These are phyloP conservation scores for Orius insidiosus DNA, from an alignment of 1,140 invertebrate genomes.

Conservation along the genomic window DNA sequence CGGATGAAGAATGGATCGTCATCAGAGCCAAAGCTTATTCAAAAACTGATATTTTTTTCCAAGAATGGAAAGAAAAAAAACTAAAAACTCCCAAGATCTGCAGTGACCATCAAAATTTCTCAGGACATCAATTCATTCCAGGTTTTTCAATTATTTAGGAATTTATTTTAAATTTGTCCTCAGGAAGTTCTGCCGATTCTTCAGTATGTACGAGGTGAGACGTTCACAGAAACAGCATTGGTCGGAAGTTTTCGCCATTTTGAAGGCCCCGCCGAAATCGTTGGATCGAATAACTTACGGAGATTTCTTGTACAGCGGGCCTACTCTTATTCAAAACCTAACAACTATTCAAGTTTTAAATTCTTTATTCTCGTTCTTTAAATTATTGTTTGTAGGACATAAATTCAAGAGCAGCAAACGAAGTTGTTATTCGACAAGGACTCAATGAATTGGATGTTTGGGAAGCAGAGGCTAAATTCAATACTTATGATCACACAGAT, in stretches of 20 bases:
- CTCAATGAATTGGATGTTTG: constrained; percentile 87
- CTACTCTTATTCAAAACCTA: constrained; percentile 50
- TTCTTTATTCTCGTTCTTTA: too few species aligned
- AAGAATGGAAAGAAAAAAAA: constrained; percentile 48
- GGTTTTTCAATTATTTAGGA: constrained; percentile 7
- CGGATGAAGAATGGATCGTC: constrained; percentile 73
- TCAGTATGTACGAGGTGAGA: constrained; percentile 61
- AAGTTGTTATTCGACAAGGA: constrained; percentile 85
- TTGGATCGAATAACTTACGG: constrained; percentile 61
- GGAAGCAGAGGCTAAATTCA: constrained; percentile 73
- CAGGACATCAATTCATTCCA: neutral
- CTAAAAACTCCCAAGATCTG: constrained; percentile 16
- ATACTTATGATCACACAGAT: constrained; percentile 54
- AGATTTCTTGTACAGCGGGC: constrained; percentile 54
- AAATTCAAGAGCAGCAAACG: constrained; percentile 62
- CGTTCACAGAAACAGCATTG: constrained; percentile 90
- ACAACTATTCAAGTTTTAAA: too few species aligned
- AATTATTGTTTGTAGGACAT: constrained; percentile 50
- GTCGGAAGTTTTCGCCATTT: constrained; percentile 68
- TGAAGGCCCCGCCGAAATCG: constrained; percentile 54
- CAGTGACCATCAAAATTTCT: neutral
- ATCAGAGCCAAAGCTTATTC: constrained; percentile 58
- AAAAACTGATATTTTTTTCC: constrained; percentile 59
- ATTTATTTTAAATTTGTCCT: constrained; percentile 16
- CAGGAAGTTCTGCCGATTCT: constrained; percentile 33